These are phyloP conservation scores for Balanococcus diminutus DNA, from an alignment of 2,888 invertebrate genomes.

Conservation along the genomic window DNA sequence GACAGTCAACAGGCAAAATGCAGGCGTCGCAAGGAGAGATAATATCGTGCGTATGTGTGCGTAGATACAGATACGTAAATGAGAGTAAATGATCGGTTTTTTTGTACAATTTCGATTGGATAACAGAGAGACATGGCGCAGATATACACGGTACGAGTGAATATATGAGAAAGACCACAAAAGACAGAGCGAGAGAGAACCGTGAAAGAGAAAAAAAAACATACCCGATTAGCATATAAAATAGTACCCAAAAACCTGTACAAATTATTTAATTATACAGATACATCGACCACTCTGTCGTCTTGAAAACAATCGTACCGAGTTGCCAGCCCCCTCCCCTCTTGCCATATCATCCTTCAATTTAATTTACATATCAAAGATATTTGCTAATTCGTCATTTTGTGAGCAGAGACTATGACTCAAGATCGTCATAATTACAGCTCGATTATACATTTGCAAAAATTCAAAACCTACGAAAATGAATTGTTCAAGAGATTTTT, in stretches of 20 bases:
- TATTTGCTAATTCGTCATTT: background rate
- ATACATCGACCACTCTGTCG: background rate
- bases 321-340: background rate
- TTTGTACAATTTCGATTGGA: background rate
- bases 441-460: no score
- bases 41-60: constrained; percentile 44
- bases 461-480: no score
- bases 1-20: no score
- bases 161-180: background rate
- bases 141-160: background rate
- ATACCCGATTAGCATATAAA: constrained; percentile 50
- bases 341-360: background rate
- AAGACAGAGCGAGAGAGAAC: background rate
- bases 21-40: constrained; percentile 7
- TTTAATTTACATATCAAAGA: background rate
- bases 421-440: no score
- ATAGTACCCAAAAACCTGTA: constrained; percentile 45
- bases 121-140: background rate
- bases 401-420: background rate
- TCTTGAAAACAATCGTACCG: background rate
- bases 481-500: no score
- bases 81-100: background rate
- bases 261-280: background rate
- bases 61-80: background rate
- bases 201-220: constrained; percentile 46